Percentiles rank a stretch among this genome's conserved stretches.
Conservation (phyloP, 1,140 invertebrate species). For the Papilio helenus region DNA sequence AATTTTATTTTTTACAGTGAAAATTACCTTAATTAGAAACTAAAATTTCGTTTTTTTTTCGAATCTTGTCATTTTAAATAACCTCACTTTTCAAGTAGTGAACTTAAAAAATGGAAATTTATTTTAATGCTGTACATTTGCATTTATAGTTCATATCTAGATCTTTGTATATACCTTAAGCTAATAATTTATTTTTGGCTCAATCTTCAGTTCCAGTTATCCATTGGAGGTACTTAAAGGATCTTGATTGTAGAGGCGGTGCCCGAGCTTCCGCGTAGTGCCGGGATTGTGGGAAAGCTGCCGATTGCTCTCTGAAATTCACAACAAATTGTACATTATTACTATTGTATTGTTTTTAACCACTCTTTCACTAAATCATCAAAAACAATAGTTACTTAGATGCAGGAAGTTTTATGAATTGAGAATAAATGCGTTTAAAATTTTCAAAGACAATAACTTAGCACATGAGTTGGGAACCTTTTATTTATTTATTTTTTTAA, state of each 20-base stretch:
- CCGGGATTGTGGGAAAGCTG: conserved; percentile 65
- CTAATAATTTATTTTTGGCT: conserved; percentile 41
- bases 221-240: conserved; percentile 82
- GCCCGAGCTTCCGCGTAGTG: conserved; percentile 61
- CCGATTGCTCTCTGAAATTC: conserved; percentile 77
- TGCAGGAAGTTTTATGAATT: no score
- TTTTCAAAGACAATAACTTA: no score
- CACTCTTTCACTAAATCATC: not conserved
- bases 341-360: not conserved
- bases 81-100: not conserved
- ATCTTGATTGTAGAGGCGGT: conserved; percentile 79
- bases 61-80: conserved; percentile 6
- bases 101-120: not conserved
- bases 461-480: no score
- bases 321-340: conserved; percentile 33
- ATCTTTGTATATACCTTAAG: conserved; percentile 24
- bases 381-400: not conserved
- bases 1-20: not conserved
- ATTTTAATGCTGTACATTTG: not conserved
- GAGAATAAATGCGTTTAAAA: no score
- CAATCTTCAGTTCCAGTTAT: conserved; percentile 80
- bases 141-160: not conserved
- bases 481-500: no score
- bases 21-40: not conserved
- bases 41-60: not conserved